Conservation (phyloP, 2,888 invertebrate genomes). For the Melanophora roralis region DNA sequence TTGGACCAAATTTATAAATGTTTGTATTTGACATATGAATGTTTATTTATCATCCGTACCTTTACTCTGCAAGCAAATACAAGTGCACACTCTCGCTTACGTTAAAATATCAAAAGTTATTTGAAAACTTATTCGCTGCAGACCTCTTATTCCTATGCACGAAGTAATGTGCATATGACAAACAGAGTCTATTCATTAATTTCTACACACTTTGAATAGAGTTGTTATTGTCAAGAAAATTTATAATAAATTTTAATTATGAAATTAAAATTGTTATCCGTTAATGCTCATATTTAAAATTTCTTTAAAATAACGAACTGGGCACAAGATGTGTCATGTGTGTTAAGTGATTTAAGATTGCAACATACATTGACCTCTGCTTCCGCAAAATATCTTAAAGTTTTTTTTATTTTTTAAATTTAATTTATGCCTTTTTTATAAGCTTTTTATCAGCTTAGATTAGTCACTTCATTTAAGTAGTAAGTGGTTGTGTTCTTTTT, state of each 20-base stretch:
- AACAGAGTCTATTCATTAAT: background rate
- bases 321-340: conserved; percentile 46
- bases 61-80: background rate
- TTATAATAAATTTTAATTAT: conserved; percentile 45
- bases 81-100: too few species aligned
- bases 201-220: background rate
- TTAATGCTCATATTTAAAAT: conserved; percentile 15
- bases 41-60: too few species aligned
- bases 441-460: conserved; percentile 28
- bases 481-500: conserved; percentile 1
- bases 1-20: too few species aligned
- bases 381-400: conserved; percentile 50
- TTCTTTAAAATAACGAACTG: background rate
- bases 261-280: conserved; percentile 37
- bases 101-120: too few species aligned
- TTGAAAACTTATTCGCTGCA: too few species aligned
- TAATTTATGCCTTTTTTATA: conserved; percentile 25
- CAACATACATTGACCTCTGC: conserved; percentile 56
- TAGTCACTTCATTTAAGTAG: conserved; percentile 37
- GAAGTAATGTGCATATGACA: background rate
- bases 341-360: conserved; percentile 24
- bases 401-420: background rate
- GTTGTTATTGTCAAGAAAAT: conserved; percentile 16
- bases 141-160: too few species aligned
- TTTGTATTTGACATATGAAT: too few species aligned